These are phyloP conservation scores for Isichthys henryi DNA, from an alignment of 2,113 vertebrate genomes.

Conservation along the genomic window DNA sequence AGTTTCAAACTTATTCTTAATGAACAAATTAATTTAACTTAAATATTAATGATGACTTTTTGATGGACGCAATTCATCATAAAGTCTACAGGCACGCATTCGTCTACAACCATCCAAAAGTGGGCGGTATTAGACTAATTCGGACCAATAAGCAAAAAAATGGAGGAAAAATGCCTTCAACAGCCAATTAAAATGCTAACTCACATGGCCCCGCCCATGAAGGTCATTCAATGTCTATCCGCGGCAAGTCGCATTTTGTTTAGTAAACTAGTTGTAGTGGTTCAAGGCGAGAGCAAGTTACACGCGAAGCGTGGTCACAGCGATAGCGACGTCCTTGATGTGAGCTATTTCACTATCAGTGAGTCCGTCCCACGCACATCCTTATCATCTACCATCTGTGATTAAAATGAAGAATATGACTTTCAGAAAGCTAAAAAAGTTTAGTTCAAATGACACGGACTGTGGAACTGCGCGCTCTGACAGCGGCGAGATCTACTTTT, in stretches of 20 bases:
- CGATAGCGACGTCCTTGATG: neutral
- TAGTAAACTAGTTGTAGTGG: neutral
- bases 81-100: neutral
- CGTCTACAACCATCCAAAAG: neutral
- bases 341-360: neutral
- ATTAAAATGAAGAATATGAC: conserved; percentile 53
- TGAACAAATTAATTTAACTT: no score
- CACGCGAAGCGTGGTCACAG: neutral
- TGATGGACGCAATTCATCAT: neutral
- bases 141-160: neutral
- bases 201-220: neutral
- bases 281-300: neutral
- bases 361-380: neutral
- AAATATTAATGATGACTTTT: neutral
- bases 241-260: neutral
- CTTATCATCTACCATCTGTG: neutral
- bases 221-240: neutral
- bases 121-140: neutral
- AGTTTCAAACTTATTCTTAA: neutral
- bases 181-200: neutral
- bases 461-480: conserved; percentile 42
- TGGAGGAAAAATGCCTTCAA: neutral
- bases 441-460: conserved; percentile 49
- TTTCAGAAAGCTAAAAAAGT: conserved; percentile 58
- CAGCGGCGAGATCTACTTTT: conserved; percentile 54